A percentile compares a stretch with the other conserved stretches of the same genome.
Evolutionary conservation across 2,113 vertebrate species (phyloP).

Genomic region (Pongo abelii): DNA sequence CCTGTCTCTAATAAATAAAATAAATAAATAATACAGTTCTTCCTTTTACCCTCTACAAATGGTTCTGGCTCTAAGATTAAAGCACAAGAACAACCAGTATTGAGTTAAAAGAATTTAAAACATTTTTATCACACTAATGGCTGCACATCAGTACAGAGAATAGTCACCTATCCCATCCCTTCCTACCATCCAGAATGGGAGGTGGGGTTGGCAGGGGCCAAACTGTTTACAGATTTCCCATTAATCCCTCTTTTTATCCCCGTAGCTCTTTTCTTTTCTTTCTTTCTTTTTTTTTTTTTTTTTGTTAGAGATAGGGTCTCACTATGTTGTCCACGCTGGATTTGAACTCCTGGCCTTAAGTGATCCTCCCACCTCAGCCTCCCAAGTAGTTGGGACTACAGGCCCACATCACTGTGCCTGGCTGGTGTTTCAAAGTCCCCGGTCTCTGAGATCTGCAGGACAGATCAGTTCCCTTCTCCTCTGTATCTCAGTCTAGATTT

Average conservation of each 20-base stretch:
- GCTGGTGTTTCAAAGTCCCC: neutral
- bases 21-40: too few relatives aligned
- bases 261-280: accelerated
- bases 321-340: neutral
- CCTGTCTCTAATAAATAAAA: too few relatives aligned
- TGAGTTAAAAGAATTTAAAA: neutral
- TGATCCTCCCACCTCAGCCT: neutral
- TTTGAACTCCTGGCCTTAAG: neutral
- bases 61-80: conserved; percentile 18
- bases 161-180: neutral
- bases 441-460: neutral
- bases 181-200: neutral
- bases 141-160: neutral
- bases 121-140: neutral
- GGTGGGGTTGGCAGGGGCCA: neutral
- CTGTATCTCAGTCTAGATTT: neutral
- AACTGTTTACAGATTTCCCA: neutral
- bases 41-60: neutral
- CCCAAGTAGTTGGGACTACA: neutral
- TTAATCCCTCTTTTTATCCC: neutral
- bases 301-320: neutral
- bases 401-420: neutral
- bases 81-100: neutral
- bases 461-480: neutral
- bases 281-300: accelerated